Evolutionary conservation across 2,888 invertebrate species (phyloP), one percentile per base, ranked within the genome.

Genomic region (Macrosoma leucophasiata): DNA sequence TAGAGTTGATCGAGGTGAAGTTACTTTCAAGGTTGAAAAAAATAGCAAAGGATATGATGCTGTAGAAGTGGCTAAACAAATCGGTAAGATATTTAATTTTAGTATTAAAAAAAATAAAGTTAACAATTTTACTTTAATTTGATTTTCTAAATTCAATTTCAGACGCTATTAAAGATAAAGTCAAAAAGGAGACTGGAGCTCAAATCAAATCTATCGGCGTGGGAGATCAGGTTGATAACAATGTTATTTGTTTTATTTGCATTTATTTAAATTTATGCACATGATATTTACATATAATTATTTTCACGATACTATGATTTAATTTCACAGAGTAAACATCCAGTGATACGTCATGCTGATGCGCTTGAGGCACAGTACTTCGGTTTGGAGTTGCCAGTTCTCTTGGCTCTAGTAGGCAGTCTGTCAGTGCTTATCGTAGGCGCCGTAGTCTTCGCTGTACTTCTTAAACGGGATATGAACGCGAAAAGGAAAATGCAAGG

Each of bases 401-500:
- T 81, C 1, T 46, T 81, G 27, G 78, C 81, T 1, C 50, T 82
- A 22, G 60, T 74, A 8, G 84, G 79, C 11, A 75, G 77, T 39
- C 41, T 74, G 11, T 61, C 73, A 1, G 78, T 84, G 0, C 59
- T 84, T 44, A 41, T 79, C 1, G 62, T 79, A 6, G 84, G 78
- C 3, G 70, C 62, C 1, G 64, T 74, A 2, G 61, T 81, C 21
- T 86, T 81, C 54, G 73, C 67, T 29, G 64, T 62, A 36, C 75
- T 96, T 29, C 88, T 95, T 33, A 88, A 91, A 44, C 87, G 91
- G 1, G 93, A 96, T 52, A 89, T 92, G 35, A 89, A 87, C 43
- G 88, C 91, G 10, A 90, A 91, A 46, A 91, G 93, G 48, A 97
- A 97, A 65, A 79, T 96, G 48, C 90, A 91, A 33, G 92, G 91